Evolutionary conservation across 2,888 invertebrate species (phyloP).

Genomic region (Charanyca ferruginea): DNA sequence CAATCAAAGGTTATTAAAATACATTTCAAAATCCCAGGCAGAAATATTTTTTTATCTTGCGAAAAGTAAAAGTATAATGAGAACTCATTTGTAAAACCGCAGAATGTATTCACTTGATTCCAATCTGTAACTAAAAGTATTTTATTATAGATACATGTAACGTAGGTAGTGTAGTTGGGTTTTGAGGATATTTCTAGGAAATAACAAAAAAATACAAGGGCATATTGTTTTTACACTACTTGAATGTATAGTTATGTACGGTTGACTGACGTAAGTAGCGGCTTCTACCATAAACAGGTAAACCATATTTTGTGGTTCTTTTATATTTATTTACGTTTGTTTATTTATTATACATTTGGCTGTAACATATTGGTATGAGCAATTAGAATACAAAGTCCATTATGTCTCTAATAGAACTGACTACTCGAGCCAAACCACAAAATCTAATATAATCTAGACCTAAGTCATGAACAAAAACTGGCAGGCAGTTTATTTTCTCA

Average conservation of each 20-base stretch:
- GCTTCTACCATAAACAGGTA: conserved; percentile 43
- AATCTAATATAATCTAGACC: background rate
- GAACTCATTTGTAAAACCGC: background rate
- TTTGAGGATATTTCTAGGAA: conserved; percentile 6
- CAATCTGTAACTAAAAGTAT: background rate
- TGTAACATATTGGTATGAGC: conserved; percentile 16
- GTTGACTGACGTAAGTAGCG: conserved; percentile 27
- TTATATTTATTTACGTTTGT: conserved; percentile 22
- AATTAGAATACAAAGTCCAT: conserved; percentile 8
- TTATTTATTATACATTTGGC: background rate
- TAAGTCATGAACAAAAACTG: background rate
- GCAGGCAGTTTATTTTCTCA: conserved; percentile 7
- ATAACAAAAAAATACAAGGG: conserved; percentile 6
- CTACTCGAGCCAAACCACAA: background rate
- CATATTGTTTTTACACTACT: conserved; percentile 18
- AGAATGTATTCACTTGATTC: background rate
- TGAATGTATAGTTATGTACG: conserved; percentile 11
- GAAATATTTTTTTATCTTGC: background rate
- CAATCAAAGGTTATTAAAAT: background rate
- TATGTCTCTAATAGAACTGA: background rate
- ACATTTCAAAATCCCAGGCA: background rate
- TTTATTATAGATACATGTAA: background rate
- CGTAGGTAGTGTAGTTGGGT: background rate
- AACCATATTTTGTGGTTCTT: conserved; percentile 31
- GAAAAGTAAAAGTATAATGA: background rate